Conservation (phyloP, 2,113 vertebrate genomes). For the Gorsachius goisagi region DNA sequence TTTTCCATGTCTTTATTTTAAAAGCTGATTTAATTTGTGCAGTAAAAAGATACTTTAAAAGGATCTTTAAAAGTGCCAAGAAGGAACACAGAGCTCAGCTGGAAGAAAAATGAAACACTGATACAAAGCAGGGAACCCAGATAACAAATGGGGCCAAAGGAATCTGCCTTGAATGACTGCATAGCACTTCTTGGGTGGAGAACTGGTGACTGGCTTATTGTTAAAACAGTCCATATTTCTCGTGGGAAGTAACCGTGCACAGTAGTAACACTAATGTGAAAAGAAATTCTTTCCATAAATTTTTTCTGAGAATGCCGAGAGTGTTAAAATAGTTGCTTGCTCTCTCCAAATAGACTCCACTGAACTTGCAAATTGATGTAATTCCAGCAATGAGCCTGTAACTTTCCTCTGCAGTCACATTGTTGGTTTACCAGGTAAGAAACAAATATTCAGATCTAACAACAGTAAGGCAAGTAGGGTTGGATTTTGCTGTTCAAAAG, state of each 20-base stretch:
- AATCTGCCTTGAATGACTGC: not conserved
- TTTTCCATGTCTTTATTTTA: not conserved
- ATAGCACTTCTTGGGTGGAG: not conserved
- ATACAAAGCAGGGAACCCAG: not conserved
- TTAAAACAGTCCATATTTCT: slow-evolving; percentile 59
- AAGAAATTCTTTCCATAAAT: slow-evolving; percentile 42
- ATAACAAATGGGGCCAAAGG: not conserved
- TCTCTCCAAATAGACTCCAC: slow-evolving; percentile 21
- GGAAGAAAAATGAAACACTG: not conserved
- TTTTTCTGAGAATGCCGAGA: slow-evolving; percentile 22
- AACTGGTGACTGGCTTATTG: slow-evolving; percentile 24
- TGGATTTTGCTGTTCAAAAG: not conserved
- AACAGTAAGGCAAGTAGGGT: not conserved
- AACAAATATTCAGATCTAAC: not conserved
- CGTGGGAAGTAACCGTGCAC: slow-evolving; percentile 36
- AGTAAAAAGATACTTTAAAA: not conserved
- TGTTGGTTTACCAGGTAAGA: not conserved
- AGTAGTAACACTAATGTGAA: slow-evolving; percentile 58
- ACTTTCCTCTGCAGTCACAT: not conserved
- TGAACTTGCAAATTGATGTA: not conserved
- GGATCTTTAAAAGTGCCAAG: not conserved
- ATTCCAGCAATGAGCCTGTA: not conserved
- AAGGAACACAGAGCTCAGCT: not conserved
- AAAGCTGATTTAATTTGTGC: not conserved
- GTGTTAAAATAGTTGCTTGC: slow-evolving; percentile 33